phyloP scores from a whole-genome alignment of 1,140 invertebrate genomes.

The Leptopilina clavipes region DNA sequence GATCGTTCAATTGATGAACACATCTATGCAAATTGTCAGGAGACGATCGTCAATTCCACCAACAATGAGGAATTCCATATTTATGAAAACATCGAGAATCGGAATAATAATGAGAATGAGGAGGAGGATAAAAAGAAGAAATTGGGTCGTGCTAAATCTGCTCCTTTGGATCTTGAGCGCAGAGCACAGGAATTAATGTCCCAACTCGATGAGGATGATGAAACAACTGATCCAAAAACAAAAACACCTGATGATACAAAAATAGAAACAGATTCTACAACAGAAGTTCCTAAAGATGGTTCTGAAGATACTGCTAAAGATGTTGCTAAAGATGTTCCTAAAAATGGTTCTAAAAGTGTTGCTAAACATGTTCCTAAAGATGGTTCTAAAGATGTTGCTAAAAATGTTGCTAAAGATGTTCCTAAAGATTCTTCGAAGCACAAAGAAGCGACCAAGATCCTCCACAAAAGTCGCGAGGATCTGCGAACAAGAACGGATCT shows the following conservation, averaged over 20 bases:
- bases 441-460: no score
- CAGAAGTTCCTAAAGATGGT: background rate
- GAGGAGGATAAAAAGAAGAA: slow-evolving; percentile 10
- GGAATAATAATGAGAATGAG: no score
- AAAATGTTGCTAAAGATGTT: background rate
- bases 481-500: slow-evolving; percentile 38
- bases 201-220: slow-evolving; percentile 63
- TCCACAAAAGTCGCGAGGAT: slow-evolving; percentile 47
- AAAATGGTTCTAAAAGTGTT: no score
- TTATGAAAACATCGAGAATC: slow-evolving; percentile 59
- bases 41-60: slow-evolving; percentile 41
- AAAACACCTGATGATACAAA: background rate
- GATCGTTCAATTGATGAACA: slow-evolving; percentile 63
- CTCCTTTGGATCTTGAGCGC: slow-evolving; percentile 61
- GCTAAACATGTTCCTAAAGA: no score
- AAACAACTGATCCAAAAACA: slow-evolving; percentile 36
- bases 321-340: no score
- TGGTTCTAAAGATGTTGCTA: no score
- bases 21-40: slow-evolving; percentile 68
- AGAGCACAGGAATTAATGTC: slow-evolving; percentile 66
- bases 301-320: background rate
- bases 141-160: slow-evolving; percentile 31
- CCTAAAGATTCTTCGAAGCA: no score
- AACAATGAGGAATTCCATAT: slow-evolving; percentile 46
- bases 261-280: background rate